Evolutionary conservation across 1,140 invertebrate species (phyloP).

Genomic region (Berghia stephanieae): DNA sequence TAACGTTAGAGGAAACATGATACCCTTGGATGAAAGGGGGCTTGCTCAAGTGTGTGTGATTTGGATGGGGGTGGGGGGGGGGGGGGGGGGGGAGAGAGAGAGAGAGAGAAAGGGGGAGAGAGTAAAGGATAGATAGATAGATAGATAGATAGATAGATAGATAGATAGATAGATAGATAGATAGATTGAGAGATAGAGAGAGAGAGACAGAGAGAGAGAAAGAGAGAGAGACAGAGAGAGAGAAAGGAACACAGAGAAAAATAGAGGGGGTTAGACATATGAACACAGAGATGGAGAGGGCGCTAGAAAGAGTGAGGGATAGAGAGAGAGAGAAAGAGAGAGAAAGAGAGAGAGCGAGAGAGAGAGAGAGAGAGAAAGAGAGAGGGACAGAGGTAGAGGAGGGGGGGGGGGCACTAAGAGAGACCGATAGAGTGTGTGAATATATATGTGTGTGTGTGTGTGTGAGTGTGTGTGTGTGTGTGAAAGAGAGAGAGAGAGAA

Average conservation of each 20-base stretch:
- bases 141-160: no score
- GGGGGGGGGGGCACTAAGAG: neutral
- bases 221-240: neutral
- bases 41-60: no score
- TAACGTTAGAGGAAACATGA: no score
- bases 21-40: no score
- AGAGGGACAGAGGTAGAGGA: neutral
- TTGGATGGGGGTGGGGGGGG: no score
- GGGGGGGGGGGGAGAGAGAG: no score
- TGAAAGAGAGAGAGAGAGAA: neutral
- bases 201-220: neutral
- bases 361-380: neutral
- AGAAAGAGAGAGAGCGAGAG: neutral
- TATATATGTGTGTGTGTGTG: no score
- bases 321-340: neutral
- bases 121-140: no score
- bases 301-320: neutral
- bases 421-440: neutral
- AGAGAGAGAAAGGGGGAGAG: no score
- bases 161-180: no score
- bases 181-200: no score
- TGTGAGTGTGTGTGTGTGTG: no score
- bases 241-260: neutral
- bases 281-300: neutral
- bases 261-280: neutral